These are phyloP conservation scores for Gadopsis bispinosus DNA, from an alignment of 2,797 vertebrate species.

Conservation along the genomic window DNA sequence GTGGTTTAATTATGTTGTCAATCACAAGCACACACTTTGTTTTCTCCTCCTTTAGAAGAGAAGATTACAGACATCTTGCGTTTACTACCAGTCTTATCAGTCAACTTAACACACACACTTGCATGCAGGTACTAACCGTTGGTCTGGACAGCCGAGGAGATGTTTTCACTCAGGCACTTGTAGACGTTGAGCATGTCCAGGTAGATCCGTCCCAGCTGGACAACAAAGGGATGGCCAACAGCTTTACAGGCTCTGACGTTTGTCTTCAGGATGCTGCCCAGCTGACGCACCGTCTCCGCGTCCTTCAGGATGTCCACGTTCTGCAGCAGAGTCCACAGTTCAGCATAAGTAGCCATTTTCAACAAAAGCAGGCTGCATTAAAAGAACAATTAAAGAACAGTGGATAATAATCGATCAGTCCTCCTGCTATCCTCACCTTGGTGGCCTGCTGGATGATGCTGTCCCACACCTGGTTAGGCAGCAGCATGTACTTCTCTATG, in stretches of 20 bases:
- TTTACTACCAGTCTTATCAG: not conserved
- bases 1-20: not conserved
- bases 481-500: constrained; percentile 97
- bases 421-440: constrained; percentile 86
- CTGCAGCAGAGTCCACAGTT: constrained; percentile 68
- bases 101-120: not conserved
- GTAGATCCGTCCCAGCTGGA: constrained; percentile 96
- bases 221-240: constrained; percentile 96
- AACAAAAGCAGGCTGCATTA: not conserved
- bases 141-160: constrained; percentile 96
- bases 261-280: constrained; percentile 97
- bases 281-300: constrained; percentile 95
- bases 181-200: constrained; percentile 99
- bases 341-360: not conserved
- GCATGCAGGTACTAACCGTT: constrained; percentile 85
- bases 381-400: not conserved
- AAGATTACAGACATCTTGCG: not conserved
- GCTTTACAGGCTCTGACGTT: constrained; percentile 96
- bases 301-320: constrained; percentile 98
- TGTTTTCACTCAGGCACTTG: constrained; percentile 99
- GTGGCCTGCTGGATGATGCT: constrained; percentile 99
- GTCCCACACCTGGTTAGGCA: constrained; percentile 98
- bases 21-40: not conserved
- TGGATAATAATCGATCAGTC: not conserved
- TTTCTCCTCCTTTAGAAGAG: not conserved